Evolutionary conservation across 1,140 invertebrate species (phyloP).

Genomic region (Steinernema khuongi): DNA sequence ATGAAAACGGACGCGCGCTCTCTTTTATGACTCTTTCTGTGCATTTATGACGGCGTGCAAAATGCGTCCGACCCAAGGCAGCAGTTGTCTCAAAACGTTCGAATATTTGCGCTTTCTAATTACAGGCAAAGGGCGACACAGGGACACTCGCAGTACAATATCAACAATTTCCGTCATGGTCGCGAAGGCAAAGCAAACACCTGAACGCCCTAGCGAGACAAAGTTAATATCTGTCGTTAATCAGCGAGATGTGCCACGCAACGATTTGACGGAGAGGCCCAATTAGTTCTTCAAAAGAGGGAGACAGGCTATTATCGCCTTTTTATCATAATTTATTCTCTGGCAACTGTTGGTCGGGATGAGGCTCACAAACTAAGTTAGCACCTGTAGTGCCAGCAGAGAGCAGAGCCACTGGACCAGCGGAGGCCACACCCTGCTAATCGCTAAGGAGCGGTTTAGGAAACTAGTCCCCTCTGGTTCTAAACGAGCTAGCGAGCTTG

Average conservation of each 20-base stretch:
- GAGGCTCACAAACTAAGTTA: neutral
- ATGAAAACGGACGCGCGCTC: neutral
- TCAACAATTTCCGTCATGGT: neutral
- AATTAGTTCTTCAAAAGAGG: neutral
- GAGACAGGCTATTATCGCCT: neutral
- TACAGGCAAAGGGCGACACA: neutral
- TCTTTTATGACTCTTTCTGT: conserved; percentile 13
- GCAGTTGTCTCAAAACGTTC: neutral
- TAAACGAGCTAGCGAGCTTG: neutral
- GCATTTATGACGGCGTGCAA: neutral
- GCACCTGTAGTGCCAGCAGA: neutral
- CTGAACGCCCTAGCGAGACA: neutral
- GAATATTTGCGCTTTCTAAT: conserved; percentile 4
- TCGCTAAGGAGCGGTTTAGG: neutral
- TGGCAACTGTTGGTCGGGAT: neutral
- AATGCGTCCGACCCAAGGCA: neutral
- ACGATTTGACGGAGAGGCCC: conserved; percentile 2
- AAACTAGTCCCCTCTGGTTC: neutral
- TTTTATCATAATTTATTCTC: conserved; percentile 2
- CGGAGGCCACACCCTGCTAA: neutral
- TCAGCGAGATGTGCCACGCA: conserved; percentile 7
- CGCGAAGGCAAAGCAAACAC: neutral
- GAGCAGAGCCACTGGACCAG: neutral
- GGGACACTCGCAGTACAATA: neutral
- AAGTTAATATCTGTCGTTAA: neutral